phyloP scores from a whole-genome alignment of 2,797 vertebrate genomes.

The Synaphobranchus kaupii region DNA sequence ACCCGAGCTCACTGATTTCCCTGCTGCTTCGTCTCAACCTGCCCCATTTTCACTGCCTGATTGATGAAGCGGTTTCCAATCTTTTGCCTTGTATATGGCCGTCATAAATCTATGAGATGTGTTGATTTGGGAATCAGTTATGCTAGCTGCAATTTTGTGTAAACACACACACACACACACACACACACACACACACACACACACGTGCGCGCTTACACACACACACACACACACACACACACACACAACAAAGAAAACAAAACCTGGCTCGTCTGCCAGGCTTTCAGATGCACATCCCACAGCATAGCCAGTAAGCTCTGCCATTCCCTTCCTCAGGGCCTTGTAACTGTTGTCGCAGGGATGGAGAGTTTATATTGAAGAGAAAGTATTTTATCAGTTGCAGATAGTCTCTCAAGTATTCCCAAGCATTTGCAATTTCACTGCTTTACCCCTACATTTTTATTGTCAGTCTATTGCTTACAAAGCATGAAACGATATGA shows the following conservation, averaged over 20 bases:
- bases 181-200: no score
- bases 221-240: neutral
- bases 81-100: neutral
- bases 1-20: slow-evolving; percentile 6
- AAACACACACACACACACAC: neutral
- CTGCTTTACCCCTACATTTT: neutral
- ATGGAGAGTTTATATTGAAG: neutral
- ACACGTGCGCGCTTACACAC: neutral
- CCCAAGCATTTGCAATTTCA: neutral
- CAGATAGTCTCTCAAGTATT: slow-evolving; percentile 10
- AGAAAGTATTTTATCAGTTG: neutral
- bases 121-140: slow-evolving; percentile 2
- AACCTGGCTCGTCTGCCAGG: neutral
- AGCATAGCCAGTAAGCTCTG: neutral
- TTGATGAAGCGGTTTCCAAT: slow-evolving; percentile 36
- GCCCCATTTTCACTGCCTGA: slow-evolving; percentile 2
- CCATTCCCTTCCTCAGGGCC: neutral
- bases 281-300: neutral
- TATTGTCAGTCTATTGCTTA: neutral
- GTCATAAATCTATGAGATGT: slow-evolving; percentile 19
- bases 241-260: neutral
- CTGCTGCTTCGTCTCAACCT: slow-evolving; percentile 19
- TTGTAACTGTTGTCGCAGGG: neutral
- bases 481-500: neutral
- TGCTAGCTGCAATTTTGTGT: neutral